Percentiles rank a stretch among this genome's conserved stretches.
phyloP scores from a whole-genome alignment of 2,113 vertebrate species.

The Hucho hucho region DNA sequence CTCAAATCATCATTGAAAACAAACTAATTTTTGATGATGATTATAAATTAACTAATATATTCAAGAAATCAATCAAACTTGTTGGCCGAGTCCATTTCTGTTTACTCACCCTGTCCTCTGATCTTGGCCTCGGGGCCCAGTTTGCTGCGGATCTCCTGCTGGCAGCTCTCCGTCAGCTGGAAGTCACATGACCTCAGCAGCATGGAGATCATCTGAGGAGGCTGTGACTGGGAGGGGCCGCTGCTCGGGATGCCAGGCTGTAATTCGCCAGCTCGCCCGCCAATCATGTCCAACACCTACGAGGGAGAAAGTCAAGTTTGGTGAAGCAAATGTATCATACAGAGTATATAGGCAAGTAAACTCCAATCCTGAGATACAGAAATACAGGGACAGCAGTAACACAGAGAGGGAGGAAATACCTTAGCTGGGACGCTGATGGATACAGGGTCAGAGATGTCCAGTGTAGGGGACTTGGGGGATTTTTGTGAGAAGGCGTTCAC shows the following conservation, averaged over 20 bases:
- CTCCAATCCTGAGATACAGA: not conserved
- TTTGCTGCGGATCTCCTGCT: slow-evolving; percentile 71
- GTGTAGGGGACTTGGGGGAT: slow-evolving; percentile 57
- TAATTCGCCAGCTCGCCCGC: slow-evolving; percentile 61
- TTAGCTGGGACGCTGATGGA: slow-evolving; percentile 76
- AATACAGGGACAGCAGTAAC: not conserved
- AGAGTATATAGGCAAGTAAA: no score
- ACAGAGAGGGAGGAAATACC: slow-evolving; percentile 15
- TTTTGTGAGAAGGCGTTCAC: slow-evolving; percentile 63
- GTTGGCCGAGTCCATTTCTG: not conserved
- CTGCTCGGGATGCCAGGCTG: slow-evolving; percentile 35
- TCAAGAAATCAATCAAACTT: not conserved
- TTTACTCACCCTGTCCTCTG: slow-evolving; percentile 45
- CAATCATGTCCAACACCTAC: slow-evolving; percentile 75
- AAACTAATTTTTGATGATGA: no score
- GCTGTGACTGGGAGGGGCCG: slow-evolving; percentile 48
- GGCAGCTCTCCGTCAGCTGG: slow-evolving; percentile 71
- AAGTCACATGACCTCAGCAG: slow-evolving; percentile 72
- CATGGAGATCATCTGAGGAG: slow-evolving; percentile 76
- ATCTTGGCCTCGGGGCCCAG: slow-evolving; percentile 34
- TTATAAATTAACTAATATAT: no score
- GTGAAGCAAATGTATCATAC: no score
- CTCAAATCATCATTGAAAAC: no score
- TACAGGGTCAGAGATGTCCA: slow-evolving; percentile 75
- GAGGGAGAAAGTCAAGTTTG: not conserved